Percentiles rank a stretch among this genome's conserved stretches.
Conservation (phyloP, 2,797 vertebrate species). For the Pantherophis vulpinus region DNA sequence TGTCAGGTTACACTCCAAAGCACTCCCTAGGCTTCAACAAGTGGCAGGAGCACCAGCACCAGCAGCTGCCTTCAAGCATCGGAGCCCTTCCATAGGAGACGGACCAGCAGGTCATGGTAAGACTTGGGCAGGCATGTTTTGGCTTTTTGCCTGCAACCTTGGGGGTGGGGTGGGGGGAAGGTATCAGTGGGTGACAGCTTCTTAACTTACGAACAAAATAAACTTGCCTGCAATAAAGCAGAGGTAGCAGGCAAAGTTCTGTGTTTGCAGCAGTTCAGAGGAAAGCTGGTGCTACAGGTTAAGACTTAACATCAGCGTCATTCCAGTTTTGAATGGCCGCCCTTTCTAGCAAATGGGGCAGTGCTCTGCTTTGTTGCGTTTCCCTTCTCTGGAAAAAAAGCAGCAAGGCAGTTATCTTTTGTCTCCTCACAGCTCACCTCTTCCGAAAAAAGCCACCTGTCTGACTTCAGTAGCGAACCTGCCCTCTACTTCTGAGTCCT, state of each 20-base stretch:
- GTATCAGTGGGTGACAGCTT: not conserved
- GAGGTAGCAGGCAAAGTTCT: not conserved
- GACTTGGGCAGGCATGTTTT: slow-evolving; percentile 15
- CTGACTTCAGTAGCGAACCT: slow-evolving; percentile 94
- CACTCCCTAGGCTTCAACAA: slow-evolving; percentile 84
- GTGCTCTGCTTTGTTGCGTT: not conserved
- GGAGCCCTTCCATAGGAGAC: slow-evolving; percentile 58
- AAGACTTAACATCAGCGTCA: too few species aligned
- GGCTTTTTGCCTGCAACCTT: not conserved
- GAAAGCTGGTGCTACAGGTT: not conserved
- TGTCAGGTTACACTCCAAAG: slow-evolving; percentile 91
- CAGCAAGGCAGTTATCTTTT: not conserved
- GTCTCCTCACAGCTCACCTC: slow-evolving; percentile 84
- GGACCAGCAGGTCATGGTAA: slow-evolving; percentile 85
- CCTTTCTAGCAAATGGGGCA: not conserved
- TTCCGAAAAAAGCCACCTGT: slow-evolving; percentile 83
- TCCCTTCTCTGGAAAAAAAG: not conserved
- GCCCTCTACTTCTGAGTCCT: slow-evolving; percentile 88
- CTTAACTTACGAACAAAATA: not conserved
- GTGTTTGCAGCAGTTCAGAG: not conserved
- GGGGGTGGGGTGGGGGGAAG: fast-evolving
- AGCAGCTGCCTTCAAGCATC: slow-evolving; percentile 62
- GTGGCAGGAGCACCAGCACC: slow-evolving; percentile 87
- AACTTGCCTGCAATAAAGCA: not conserved
- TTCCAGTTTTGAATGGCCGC: not conserved